Evolutionary conservation across 1,140 invertebrate species (phyloP), one percentile per base, ranked within the genome.

Genomic region (Drosophila grimshawi): DNA sequence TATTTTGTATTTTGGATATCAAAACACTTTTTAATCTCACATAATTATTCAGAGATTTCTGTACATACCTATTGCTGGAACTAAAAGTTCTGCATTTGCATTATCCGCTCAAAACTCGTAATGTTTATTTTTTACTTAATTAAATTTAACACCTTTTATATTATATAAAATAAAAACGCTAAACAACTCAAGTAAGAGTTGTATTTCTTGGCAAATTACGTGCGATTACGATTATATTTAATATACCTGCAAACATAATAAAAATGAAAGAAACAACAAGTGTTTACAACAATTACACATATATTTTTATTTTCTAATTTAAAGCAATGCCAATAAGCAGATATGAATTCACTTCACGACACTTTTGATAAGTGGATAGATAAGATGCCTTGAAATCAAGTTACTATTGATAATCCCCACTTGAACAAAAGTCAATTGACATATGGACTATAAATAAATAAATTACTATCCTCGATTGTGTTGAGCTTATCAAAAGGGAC

Each of bases 71-170:
- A 39, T 49, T 39, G 19, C 37, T 39, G 4, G 41, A 43, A 49
- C 39, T 43, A 10, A n/a, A 32, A 43, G 11, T 27, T 48, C n/a
- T 48, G 8, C 45, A 49, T 33, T 46, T 60, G 39, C 27, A 37
- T 8, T 39, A 49, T 35, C 30, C 37, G 30, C 39, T 65, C 32
- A 49, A 52, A 49, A 41, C 43, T 41, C 49, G 55, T 27, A n/a
- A 30, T 75, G 45, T 71, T 46, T 41, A 52, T 55, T 30, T 61
- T 51, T 48, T 67, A 76, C 70, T 72, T 73, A 72, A 76, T 73
- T 76, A 76, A 45, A 61, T 11, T 76, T 67, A 67, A 64, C 19
- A 37, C 30, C 30, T 30, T 51, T 35, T 69, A 35, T 53, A 46
- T 41, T 56, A 19, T 56, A 57, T 29, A 64, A 56, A 43, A 39